A percentile compares a stretch with the other conserved stretches of the same genome.
Conservation (phyloP, 2,113 vertebrate genomes). For the Lethenteron reissneri region DNA sequence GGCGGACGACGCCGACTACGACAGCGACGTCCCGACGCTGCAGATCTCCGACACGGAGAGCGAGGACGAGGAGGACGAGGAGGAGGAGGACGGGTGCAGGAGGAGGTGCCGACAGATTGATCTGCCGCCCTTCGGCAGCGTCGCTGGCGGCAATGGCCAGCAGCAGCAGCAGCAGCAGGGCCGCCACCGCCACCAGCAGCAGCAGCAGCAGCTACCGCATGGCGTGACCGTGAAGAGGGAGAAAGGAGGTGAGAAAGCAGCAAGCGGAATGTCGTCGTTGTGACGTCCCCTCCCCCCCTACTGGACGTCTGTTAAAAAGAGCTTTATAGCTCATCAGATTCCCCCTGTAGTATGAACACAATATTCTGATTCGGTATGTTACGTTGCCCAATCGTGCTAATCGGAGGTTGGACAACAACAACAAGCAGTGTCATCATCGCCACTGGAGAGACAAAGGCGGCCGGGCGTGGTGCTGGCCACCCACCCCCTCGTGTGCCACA, state of each 20-base stretch:
- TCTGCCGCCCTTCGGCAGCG: background rate
- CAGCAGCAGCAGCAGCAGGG: background rate
- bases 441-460: too few species aligned
- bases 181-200: background rate
- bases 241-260: too few species aligned
- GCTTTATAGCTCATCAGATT: too few species aligned
- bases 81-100: background rate
- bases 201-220: background rate
- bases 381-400: too few species aligned
- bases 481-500: background rate
- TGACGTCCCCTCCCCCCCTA: too few species aligned
- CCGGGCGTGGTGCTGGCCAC: background rate
- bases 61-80: background rate
- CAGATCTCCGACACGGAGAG: slow-evolving; percentile 2
- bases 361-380: too few species aligned
- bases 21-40: background rate
- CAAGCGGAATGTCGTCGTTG: too few species aligned
- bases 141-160: background rate
- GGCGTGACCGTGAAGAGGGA: background rate
- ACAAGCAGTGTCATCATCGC: too few species aligned
- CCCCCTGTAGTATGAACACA: too few species aligned
- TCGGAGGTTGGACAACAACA: too few species aligned
- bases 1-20: slow-evolving; percentile 1
- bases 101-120: background rate
- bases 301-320: too few species aligned